phyloP scores from a whole-genome alignment of 2,888 invertebrate genomes.

The Synanthedon vespiformis region DNA sequence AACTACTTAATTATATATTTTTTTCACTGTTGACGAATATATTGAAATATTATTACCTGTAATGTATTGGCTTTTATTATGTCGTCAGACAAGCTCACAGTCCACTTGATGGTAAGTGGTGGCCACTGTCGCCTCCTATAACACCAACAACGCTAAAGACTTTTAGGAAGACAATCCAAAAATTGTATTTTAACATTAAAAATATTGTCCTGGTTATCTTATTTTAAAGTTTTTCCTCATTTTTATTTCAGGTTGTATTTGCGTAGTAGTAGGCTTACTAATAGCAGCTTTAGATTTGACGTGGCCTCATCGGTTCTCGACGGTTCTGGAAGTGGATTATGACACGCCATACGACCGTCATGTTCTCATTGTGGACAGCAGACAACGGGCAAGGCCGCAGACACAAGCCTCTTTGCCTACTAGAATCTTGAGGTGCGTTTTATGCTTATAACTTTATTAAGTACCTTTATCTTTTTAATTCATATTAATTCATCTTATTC shows the following conservation, averaged over 20 bases:
- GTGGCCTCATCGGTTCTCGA: slow-evolving; percentile 92
- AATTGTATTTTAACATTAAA: neutral
- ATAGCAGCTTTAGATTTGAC: slow-evolving; percentile 83
- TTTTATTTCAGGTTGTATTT: slow-evolving; percentile 75
- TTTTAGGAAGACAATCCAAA: neutral
- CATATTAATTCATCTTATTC: too few species aligned
- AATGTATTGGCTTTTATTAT: too few species aligned
- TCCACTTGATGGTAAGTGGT: too few species aligned
- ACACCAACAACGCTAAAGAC: too few species aligned
- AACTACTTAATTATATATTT: too few species aligned
- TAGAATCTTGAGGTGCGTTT: slow-evolving; percentile 75
- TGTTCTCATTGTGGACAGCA: slow-evolving; percentile 89
- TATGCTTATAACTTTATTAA: neutral
- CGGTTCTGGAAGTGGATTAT: slow-evolving; percentile 91
- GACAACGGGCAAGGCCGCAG: slow-evolving; percentile 56
- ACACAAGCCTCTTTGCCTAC: slow-evolving; percentile 56
- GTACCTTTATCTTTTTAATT: too few species aligned
- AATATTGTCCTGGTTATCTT: neutral
- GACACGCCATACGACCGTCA: slow-evolving; percentile 95
- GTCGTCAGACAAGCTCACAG: too few species aligned
- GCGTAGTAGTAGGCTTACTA: slow-evolving; percentile 81
- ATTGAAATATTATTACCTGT: too few species aligned
- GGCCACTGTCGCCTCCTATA: too few species aligned
- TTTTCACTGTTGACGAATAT: too few species aligned
- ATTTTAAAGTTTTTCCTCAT: too few species aligned